phyloP scores from a whole-genome alignment of 2,797 vertebrate genomes.

The Limosa lapponica region DNA sequence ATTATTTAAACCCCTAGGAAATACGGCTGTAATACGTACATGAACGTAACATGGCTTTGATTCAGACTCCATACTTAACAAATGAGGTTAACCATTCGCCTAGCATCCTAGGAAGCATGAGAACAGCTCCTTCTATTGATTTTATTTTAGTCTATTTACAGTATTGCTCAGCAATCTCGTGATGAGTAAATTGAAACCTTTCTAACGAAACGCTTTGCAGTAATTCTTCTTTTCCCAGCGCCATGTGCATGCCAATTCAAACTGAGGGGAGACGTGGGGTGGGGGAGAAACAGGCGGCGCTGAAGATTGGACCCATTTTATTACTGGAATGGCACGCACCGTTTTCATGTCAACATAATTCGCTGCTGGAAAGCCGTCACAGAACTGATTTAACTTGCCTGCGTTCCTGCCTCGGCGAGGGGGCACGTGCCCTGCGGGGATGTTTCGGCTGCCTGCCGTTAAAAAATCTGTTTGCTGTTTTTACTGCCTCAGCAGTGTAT shows the following conservation, averaged over 20 bases:
- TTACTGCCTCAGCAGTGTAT: conserved; percentile 80
- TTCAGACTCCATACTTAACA: neutral
- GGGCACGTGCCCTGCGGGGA: conserved; percentile 67
- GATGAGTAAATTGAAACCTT: conserved; percentile 72
- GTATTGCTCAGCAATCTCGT: conserved; percentile 21
- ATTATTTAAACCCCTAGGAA: conserved; percentile 21
- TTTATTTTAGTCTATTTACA: conserved; percentile 20
- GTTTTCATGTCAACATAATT: conserved; percentile 29
- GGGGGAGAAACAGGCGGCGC: neutral
- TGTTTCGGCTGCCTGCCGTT: conserved; percentile 72
- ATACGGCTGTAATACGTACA: neutral
- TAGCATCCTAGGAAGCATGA: neutral
- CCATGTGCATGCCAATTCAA: conserved; percentile 6
- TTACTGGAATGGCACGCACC: conserved; percentile 56
- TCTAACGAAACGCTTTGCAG: conserved; percentile 43
- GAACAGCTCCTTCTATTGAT: neutral
- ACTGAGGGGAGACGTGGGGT: neutral
- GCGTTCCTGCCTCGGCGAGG: conserved; percentile 50
- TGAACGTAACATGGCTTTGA: neutral
- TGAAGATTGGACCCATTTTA: conserved; percentile 65
- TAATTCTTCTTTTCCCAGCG: neutral
- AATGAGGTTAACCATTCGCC: neutral
- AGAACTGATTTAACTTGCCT: conserved; percentile 64
- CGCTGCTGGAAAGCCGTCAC: neutral
- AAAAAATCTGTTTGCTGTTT: conserved; percentile 79